A percentile compares a stretch with the other conserved stretches of the same genome.
Conservation (phyloP, 2,797 vertebrate genomes). For the Novumbra hubbsi region DNA sequence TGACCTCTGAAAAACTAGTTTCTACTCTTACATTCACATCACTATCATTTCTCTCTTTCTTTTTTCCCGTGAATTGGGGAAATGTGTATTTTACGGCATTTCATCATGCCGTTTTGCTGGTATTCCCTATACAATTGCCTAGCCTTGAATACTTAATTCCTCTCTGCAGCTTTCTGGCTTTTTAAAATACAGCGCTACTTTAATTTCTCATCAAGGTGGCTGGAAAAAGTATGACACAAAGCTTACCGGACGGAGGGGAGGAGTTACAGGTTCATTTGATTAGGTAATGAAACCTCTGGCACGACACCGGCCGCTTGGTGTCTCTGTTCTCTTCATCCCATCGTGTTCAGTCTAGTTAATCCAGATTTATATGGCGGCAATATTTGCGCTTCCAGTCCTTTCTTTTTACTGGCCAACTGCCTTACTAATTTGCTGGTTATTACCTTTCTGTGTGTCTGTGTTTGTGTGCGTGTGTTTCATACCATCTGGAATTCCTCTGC, state of each 20-base stretch:
- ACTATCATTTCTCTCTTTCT: no score
- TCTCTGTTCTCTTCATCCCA: neutral
- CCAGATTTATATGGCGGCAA: conserved; percentile 4
- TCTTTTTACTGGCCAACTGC: neutral
- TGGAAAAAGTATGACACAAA: conserved; percentile 19
- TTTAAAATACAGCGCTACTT: conserved; percentile 8
- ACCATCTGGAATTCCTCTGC: neutral
- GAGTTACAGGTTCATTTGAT: neutral
- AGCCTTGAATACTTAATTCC: conserved; percentile 17
- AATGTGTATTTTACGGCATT: neutral
- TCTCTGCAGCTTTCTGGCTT: conserved; percentile 11
- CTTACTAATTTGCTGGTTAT: neutral
- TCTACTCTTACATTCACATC: neutral
- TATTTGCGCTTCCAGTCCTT: neutral
- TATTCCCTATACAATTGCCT: conserved; percentile 7
- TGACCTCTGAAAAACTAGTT: neutral
- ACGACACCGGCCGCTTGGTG: neutral
- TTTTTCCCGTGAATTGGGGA: neutral
- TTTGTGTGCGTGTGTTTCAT: neutral
- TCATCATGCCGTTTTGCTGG: conserved; percentile 2
- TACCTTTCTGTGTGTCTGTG: neutral
- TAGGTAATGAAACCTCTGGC: neutral
- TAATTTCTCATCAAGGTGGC: conserved; percentile 28
- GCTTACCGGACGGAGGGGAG: neutral
- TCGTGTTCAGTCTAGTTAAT: neutral